A percentile compares a stretch with the other conserved stretches of the same genome.
Conservation (phyloP, 2,113 vertebrate species). For the Dolichallabes microphthalmus region DNA sequence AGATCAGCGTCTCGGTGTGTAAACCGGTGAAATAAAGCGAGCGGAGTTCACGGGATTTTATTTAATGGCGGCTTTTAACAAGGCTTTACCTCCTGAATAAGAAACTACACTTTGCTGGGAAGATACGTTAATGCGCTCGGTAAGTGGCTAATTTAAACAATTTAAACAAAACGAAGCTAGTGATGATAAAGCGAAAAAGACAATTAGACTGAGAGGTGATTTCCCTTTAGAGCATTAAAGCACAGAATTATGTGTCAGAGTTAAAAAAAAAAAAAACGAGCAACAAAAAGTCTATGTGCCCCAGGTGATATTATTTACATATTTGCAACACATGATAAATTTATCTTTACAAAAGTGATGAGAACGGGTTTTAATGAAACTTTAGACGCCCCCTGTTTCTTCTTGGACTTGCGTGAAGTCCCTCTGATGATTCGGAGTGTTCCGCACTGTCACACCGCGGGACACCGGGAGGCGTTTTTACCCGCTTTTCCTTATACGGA, state of each 20-base stretch:
- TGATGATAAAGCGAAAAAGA: neutral
- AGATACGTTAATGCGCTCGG: neutral
- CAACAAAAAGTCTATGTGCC: neutral
- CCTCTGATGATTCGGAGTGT: neutral
- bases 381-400: neutral
- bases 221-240: neutral
- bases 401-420: neutral
- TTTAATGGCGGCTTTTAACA: neutral
- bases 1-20: neutral
- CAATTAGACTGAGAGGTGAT: no score
- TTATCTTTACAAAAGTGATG: neutral
- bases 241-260: neutral
- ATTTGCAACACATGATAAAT: neutral
- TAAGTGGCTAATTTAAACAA: neutral
- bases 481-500: neutral
- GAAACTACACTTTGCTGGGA: no score
- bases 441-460: neutral
- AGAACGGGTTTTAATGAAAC: neutral
- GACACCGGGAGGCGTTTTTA: neutral
- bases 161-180: neutral
- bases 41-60: neutral
- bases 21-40: neutral
- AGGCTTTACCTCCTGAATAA: neutral
- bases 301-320: neutral
- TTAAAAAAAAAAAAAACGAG: no score